Conservation (phyloP, 1,140 invertebrate genomes). For the Parasteatoda tepidariorum region DNA sequence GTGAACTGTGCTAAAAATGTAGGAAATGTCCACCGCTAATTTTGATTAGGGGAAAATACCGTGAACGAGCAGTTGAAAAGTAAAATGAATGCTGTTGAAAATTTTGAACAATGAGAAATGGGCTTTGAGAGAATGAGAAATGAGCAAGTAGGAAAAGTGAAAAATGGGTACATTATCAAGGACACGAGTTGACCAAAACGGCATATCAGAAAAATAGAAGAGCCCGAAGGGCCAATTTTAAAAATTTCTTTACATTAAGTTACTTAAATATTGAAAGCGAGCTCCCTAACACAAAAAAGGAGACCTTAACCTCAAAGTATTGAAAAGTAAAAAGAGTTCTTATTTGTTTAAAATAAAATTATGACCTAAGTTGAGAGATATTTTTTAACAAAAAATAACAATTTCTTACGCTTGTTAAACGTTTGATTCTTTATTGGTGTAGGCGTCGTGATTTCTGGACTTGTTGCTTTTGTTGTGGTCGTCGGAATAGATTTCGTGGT, state of each 20-base stretch:
- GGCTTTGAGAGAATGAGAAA: no score
- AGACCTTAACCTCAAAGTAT: neutral
- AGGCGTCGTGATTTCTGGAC: neutral
- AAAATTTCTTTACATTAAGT: neutral
- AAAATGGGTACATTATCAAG: no score
- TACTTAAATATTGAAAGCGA: neutral
- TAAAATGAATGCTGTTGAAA: no score
- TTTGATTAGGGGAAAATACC: no score
- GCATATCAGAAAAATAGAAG: no score
- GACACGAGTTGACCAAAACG: no score
- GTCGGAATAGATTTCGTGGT: neutral
- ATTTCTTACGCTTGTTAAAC: constrained; percentile 2
- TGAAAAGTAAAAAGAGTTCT: neutral
- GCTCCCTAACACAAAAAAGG: neutral
- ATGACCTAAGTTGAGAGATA: neutral
- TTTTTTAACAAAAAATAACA: neutral
- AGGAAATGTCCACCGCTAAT: no score
- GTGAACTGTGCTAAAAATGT: no score
- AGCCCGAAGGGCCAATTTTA: no score
- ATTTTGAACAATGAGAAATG: no score
- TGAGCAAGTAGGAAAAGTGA: no score
- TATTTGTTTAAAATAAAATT: neutral
- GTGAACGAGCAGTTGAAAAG: no score
- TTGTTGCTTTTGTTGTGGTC: neutral
- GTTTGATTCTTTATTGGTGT: constrained; percentile 5